Conservation (phyloP, 1,140 invertebrate genomes). For the Pogonus chalceus region DNA sequence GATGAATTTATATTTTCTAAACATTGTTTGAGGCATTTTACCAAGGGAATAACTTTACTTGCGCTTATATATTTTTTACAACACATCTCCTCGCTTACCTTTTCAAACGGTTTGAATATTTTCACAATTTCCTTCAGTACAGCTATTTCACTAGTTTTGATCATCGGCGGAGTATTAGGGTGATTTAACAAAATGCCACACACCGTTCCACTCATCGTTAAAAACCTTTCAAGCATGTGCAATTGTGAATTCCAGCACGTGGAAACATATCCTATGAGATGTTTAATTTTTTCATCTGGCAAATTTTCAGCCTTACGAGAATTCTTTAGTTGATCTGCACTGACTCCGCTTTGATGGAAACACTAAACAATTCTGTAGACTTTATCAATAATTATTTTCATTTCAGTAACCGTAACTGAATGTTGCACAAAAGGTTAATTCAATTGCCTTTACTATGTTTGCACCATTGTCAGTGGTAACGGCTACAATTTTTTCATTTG, state of each 20-base stretch:
- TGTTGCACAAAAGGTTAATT: conserved; percentile 26
- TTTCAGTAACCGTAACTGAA: conserved; percentile 19
- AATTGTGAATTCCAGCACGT: conserved; percentile 22
- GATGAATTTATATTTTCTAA: too few species aligned
- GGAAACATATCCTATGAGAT: conserved; percentile 18
- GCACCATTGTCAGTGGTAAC: conserved; percentile 28
- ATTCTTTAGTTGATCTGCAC: conserved; percentile 15
- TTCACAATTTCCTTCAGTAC: conserved; percentile 1
- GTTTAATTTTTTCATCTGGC: conserved; percentile 11
- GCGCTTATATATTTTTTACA: conserved; percentile 9
- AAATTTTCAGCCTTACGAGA: too few species aligned
- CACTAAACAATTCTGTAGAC: conserved; percentile 27
- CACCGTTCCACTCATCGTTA: conserved; percentile 15
- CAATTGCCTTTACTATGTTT: conserved; percentile 28
- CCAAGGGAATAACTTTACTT: conserved; percentile 12
- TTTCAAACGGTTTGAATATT: neutral
- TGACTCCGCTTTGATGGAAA: conserved; percentile 21
- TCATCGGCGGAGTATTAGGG: neutral
- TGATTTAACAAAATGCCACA: neutral
- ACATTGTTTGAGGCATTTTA: too few species aligned
- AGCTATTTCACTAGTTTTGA: conserved; percentile 1
- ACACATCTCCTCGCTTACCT: neutral
- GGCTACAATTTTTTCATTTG: conserved; percentile 23
- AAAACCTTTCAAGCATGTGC: conserved; percentile 24
- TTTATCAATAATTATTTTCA: conserved; percentile 23